These are phyloP conservation scores for Acanthochromis polyacanthus DNA, from an alignment of 2,113 vertebrate species.

Conservation along the genomic window DNA sequence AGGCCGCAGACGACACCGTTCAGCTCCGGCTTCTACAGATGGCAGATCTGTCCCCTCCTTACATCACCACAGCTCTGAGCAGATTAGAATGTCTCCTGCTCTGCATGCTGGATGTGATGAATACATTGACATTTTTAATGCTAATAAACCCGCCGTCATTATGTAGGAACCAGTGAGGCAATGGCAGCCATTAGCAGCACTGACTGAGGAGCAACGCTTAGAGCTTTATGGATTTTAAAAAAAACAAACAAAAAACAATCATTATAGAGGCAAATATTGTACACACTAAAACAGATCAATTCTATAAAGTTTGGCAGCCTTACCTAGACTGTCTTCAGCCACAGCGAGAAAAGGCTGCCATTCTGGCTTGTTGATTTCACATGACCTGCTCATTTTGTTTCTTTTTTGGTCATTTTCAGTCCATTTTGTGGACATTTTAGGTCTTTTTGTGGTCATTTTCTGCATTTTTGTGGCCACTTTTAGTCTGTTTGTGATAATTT, in stretches of 20 bases:
- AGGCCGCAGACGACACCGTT: constrained; percentile 29
- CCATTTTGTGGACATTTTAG: too few relatives aligned
- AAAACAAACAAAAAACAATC: neutral
- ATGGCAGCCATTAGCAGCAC: constrained; percentile 14
- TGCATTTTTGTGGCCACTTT: too few relatives aligned
- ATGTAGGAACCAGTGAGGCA: constrained; percentile 8
- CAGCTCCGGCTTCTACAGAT: constrained; percentile 49
- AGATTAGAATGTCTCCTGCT: constrained; percentile 3
- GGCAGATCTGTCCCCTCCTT: constrained; percentile 51
- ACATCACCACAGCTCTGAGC: constrained; percentile 20
- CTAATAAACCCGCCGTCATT: constrained; percentile 18
- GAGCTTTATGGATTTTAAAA: neutral
- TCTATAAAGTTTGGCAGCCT: too few relatives aligned
- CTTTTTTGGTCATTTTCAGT: too few relatives aligned
- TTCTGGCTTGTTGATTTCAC: too few relatives aligned
- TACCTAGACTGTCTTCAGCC: too few relatives aligned
- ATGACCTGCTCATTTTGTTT: too few relatives aligned
- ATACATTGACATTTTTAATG: constrained; percentile 52
- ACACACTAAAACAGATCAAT: too few relatives aligned
- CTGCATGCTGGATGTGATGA: constrained; percentile 7
- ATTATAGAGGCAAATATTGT: neutral
- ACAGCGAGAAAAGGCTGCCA: too few relatives aligned
- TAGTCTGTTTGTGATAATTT: too few relatives aligned
- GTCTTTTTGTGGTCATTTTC: too few relatives aligned
- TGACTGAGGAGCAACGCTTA: neutral